These are phyloP conservation scores for Borostomias antarcticus DNA, from an alignment of 2,797 vertebrate species.

Conservation along the genomic window DNA sequence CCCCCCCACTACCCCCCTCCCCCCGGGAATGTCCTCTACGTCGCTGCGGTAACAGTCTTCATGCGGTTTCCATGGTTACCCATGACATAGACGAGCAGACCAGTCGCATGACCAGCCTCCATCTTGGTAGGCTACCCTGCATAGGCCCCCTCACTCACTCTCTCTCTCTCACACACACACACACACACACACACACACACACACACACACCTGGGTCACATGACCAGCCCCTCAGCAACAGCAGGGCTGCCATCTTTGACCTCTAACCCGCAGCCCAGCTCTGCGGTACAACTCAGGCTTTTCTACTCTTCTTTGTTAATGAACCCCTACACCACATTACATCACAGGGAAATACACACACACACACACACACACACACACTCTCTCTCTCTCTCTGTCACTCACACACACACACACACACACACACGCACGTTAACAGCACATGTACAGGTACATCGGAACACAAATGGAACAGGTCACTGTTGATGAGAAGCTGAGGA, in stretches of 20 bases:
- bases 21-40: background rate
- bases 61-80: background rate
- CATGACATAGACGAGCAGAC: background rate
- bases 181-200: background rate
- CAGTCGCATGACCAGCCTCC: background rate
- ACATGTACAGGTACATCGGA: constrained; percentile 50
- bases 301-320: background rate
- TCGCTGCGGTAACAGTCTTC: constrained; percentile 1
- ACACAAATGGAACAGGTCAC: constrained; percentile 50
- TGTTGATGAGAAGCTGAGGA: constrained; percentile 56
- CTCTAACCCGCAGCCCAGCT: background rate
- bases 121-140: background rate
- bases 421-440: constrained; percentile 18
- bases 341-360: constrained; percentile 2
- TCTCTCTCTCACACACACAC: background rate
- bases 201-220: background rate
- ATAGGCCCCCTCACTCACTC: background rate
- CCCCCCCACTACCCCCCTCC: background rate
- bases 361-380: constrained; percentile 25
- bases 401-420: constrained; percentile 28
- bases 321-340: background rate
- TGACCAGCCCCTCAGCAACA: background rate
- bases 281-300: background rate
- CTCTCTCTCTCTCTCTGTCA: constrained; percentile 30
- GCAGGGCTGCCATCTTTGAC: background rate